Evolutionary conservation across 2,888 invertebrate species (phyloP).

Genomic region (Odontomyia ornata): DNA sequence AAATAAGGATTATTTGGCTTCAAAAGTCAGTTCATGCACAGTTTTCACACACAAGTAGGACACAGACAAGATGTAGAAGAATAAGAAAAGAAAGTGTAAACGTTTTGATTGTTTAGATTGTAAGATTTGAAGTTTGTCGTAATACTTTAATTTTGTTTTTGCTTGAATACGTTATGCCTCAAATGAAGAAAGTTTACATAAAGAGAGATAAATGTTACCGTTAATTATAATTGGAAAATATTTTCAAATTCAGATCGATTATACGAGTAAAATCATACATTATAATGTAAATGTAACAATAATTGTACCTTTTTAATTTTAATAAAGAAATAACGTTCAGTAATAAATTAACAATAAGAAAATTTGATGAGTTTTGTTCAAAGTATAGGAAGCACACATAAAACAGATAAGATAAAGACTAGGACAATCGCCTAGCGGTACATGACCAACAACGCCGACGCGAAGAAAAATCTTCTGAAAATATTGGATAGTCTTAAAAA

Average conservation of each 20-base stretch:
- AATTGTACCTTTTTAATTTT: conserved; percentile 39
- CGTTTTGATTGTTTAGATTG: conserved; percentile 2
- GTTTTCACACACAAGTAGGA: too few relatives aligned
- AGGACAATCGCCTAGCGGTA: too few relatives aligned
- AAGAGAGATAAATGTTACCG: not conserved
- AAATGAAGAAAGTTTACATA: not conserved
- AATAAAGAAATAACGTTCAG: conserved; percentile 24
- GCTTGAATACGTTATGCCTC: not conserved
- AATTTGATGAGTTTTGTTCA: not conserved
- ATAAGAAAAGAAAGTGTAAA: too few relatives aligned
- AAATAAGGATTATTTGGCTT: not conserved
- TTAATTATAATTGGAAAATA: not conserved
- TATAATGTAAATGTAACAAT: conserved; percentile 20
- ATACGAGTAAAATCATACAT: not conserved
- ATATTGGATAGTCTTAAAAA: too few relatives aligned
- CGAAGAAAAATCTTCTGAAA: too few relatives aligned
- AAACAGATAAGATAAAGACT: too few relatives aligned
- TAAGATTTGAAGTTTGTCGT: conserved; percentile 11
- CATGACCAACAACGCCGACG: too few relatives aligned
- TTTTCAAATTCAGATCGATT: conserved; percentile 19
- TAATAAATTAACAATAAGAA: conserved; percentile 29
- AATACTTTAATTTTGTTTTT: not conserved
- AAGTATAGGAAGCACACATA: not conserved
- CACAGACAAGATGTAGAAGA: too few relatives aligned
- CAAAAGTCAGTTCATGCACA: too few relatives aligned